phyloP scores from a whole-genome alignment of 2,113 vertebrate genomes.

The Crotophaga sulcirostris region DNA sequence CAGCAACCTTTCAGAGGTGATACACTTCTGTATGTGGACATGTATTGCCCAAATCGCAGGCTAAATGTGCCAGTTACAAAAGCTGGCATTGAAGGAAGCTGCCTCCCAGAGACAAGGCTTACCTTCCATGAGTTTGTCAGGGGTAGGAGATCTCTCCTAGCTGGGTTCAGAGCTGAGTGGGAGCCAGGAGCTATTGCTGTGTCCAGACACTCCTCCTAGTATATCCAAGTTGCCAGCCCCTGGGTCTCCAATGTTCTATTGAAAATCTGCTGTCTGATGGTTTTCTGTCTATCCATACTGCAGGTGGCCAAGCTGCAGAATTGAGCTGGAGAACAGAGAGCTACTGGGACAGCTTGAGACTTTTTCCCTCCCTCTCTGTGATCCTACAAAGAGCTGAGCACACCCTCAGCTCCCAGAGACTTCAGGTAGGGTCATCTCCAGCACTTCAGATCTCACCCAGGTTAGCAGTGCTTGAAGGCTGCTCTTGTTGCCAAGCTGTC shows the following conservation, averaged over 20 bases:
- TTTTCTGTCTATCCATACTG: neutral
- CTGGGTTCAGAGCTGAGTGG: neutral
- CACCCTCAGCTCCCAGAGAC: neutral
- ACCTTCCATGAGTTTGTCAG: neutral
- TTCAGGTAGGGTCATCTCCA: neutral
- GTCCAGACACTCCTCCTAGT: neutral
- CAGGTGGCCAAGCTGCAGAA: neutral
- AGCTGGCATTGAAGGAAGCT: neutral
- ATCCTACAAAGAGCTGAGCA: neutral
- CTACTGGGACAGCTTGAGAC: neutral
- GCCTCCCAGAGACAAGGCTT: neutral
- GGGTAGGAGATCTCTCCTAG: neutral
- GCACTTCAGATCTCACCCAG: neutral
- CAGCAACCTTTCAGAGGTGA: neutral
- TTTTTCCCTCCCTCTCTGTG: rapidly evolving
- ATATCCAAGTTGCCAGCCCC: neutral
- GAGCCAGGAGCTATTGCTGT: neutral
- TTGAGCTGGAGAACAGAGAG: neutral
- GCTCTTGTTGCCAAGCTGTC: neutral
- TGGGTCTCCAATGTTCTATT: rapidly evolving
- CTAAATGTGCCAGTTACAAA: neutral
- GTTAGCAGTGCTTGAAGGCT: neutral
- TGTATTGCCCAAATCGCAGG: neutral
- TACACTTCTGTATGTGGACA: neutral
- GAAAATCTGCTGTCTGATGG: neutral